Evolutionary conservation across 53 echinoderm and acorn worm genomes (phyloP), one percentile per base, ranked within the genome.

Genomic region (Henricia sp.): DNA sequence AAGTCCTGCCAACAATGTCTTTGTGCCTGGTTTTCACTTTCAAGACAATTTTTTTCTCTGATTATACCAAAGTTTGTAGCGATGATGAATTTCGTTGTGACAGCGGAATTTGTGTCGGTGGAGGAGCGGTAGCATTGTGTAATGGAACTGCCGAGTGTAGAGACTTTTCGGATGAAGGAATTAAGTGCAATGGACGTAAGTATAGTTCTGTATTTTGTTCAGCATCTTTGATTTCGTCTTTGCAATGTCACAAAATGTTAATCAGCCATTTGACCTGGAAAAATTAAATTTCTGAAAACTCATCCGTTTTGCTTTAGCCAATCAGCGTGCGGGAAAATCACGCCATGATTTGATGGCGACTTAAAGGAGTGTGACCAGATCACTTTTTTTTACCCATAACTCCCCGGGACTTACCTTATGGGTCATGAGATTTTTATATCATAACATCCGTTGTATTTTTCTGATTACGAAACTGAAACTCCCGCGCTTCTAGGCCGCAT

Each of bases 141-240:
- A 70, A 84, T 70, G 84, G 84, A 8, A 16, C 29, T 6, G 41
- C 40, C 6, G 70, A 84, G 3, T 84, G 84, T 63, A 24, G 19
- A 2, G 84, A 84, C 33, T 84, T 57, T 25, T 84, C 60, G 0
- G 60, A 60, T 30, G 60, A 60, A 60, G 60, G 60, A 60, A 30
- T 26, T 29, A 6, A 29, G 1, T 60, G 60, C 30, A 26, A 60
- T 32, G 60, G 12, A 1, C 30, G 60, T 60, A 30, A 1, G 30
- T 58, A 25, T 6, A 58, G 21, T n/a, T 53, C 21, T 9, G 6
- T 53, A n/a, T 14, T 4, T 4, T 9, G 17, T 5, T 3, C 3
- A n/a, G 3, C 16, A 4, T 3, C 17, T n/a, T n/a, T 19, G 16
- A 16, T 9, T 5, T 3, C 6, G 53, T 5, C 16, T 53, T 3